These are phyloP conservation scores for Plebejus melissa DNA, from an alignment of 2,888 invertebrate species.

Conservation along the genomic window DNA sequence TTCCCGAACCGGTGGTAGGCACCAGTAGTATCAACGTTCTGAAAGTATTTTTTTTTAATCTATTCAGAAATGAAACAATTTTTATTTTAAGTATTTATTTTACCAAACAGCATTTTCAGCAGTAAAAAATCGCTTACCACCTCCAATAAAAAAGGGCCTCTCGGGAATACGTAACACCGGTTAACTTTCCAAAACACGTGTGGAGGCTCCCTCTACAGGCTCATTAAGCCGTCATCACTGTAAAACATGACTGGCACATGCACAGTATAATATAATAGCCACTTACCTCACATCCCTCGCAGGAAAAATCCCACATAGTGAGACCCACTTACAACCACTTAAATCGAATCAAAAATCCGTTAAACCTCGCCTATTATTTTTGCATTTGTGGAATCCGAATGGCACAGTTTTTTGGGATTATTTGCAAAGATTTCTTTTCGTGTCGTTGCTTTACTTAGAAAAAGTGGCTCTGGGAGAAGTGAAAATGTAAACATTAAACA, in stretches of 20 bases:
- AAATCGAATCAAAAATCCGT: slow-evolving; percentile 33
- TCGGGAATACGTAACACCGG: slow-evolving; percentile 29
- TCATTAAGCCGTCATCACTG: slow-evolving; percentile 36
- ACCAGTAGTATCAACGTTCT: no score
- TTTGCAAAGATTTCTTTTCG: background rate
- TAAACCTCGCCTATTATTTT: slow-evolving; percentile 17
- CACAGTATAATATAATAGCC: slow-evolving; percentile 31
- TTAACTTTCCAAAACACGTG: slow-evolving; percentile 32
- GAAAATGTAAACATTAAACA: no score
- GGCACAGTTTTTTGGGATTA: background rate
- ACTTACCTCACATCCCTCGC: slow-evolving; percentile 31
- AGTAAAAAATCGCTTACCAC: slow-evolving; percentile 19
- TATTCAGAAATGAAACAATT: no score
- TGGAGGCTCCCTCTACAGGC: slow-evolving; percentile 33
- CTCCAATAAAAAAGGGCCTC: slow-evolving; percentile 16
- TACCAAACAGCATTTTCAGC: background rate
- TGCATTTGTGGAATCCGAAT: background rate
- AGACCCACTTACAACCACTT: slow-evolving; percentile 31
- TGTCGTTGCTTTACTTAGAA: background rate
- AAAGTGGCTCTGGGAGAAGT: no score
- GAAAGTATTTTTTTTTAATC: no score
- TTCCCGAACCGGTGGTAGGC: no score
- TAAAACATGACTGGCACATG: slow-evolving; percentile 34
- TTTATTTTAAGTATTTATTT: no score
- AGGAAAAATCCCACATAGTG: slow-evolving; percentile 32